Evolutionary conservation across 2,113 vertebrate species (phyloP).

Genomic region (Lepidothrix coronata): DNA sequence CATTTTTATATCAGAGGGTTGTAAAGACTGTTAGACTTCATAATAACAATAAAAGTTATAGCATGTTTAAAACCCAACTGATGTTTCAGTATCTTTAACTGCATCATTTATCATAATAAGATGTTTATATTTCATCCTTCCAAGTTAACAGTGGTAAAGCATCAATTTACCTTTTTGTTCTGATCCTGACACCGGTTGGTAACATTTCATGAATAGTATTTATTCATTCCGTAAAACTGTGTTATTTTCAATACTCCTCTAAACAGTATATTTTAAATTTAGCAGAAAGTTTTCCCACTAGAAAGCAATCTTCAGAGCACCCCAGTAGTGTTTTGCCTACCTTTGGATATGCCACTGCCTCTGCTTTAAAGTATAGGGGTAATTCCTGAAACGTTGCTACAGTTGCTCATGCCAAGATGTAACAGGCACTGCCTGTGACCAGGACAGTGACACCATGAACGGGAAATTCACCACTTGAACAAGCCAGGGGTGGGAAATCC

Average conservation of each 20-base stretch:
- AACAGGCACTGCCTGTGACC: neutral
- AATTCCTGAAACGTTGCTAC: neutral
- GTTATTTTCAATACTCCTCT: slow-evolving; percentile 2
- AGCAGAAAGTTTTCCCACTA: neutral
- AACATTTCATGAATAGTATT: slow-evolving; percentile 35
- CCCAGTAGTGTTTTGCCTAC: neutral
- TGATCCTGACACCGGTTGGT: neutral
- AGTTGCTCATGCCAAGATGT: fast-evolving
- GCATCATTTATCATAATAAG: slow-evolving; percentile 42
- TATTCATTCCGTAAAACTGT: slow-evolving; percentile 20
- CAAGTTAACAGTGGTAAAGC: slow-evolving; percentile 4
- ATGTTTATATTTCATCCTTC: slow-evolving; percentile 55
- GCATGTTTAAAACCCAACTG: slow-evolving; percentile 26
- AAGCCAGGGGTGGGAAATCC: neutral
- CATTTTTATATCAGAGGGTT: slow-evolving; percentile 33
- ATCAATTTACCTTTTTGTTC: slow-evolving; percentile 53
- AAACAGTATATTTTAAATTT: neutral
- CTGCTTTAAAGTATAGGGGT: neutral
- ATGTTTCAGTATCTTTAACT: slow-evolving; percentile 34
- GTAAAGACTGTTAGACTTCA: slow-evolving; percentile 57
- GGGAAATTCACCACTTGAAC: neutral
- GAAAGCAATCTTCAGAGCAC: neutral
- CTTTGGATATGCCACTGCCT: neutral
- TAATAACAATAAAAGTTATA: slow-evolving; percentile 53
- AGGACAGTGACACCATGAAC: neutral